These are phyloP conservation scores for Nipponacmea schrenckii DNA, from an alignment of 2,888 invertebrate species.

Conservation along the genomic window DNA sequence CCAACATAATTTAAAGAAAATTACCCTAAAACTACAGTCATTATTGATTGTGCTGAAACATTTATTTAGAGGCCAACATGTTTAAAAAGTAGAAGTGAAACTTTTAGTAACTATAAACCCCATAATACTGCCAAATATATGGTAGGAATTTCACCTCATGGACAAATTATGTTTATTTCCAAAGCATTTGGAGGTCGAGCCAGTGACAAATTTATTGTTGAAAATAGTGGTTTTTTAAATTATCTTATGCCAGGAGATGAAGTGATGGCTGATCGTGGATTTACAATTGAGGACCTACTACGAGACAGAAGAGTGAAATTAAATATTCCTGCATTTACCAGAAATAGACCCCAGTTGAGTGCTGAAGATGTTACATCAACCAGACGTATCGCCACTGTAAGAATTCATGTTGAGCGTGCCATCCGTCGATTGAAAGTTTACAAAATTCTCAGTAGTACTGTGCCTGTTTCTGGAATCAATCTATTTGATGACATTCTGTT, in stretches of 20 bases:
- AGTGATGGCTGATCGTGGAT: conserved; percentile 20
- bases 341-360: conserved; percentile 14
- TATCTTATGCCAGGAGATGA: conserved; percentile 19
- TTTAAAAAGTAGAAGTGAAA: background rate
- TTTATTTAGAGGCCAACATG: background rate
- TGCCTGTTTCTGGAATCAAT: background rate
- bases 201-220: conserved; percentile 21
- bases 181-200: conserved; percentile 23
- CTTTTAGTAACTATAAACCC: conserved; percentile 5
- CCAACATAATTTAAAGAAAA: too few species aligned
- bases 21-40: background rate
- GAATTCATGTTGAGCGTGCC: conserved; percentile 21
- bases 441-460: conserved; percentile 3
- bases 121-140: conserved; percentile 18
- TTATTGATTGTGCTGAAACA: background rate
- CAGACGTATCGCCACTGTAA: conserved; percentile 21
- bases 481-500: too few species aligned
- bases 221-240: conserved; percentile 22
- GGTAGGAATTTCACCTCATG: conserved; percentile 19
- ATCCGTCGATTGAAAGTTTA: conserved; percentile 25
- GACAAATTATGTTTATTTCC: conserved; percentile 20
- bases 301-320: conserved; percentile 5
- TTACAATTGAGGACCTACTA: conserved; percentile 21
- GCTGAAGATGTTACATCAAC: conserved; percentile 22
- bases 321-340: conserved; percentile 20